Base-by-base conservation (phyloP, 2,113 vertebrate species). In the Butorides virescens region DNA sequence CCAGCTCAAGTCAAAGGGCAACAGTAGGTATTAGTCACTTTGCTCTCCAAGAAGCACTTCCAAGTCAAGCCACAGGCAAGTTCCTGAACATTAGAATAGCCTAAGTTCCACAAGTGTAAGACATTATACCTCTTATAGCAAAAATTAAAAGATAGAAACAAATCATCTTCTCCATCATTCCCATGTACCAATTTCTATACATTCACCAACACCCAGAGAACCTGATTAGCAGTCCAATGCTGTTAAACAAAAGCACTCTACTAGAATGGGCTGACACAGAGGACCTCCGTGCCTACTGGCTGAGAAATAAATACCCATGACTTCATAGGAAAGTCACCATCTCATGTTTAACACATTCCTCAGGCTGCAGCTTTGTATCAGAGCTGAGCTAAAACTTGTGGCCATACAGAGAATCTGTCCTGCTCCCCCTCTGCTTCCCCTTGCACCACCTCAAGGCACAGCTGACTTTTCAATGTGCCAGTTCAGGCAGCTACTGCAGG, bases 1-100 rank as follows among this genome's bases (percentile, higher is more conserved):
- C 17, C n/a, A 84, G 68, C 59, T 80, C 36, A 73, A 95, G 37
- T 56, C 66, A 44, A 44, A 91, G 47, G 78, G 62, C 73, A 96
- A 90, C 84, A 59, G 34, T 2, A 44, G 68, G 49, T 26, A 36
- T 85, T 77, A 74, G 74, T 77, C 82, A 79, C 63, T 14, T 8
- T 29, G 71, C 39, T 66, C 39, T 61, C 53, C 34, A 32, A 29
- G 26, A 46, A 86, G 75, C 61, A 73, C 42, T 91, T 61, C 46
- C 70, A 58, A 50, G n/a, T 13, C 23, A 25, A 86, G 80, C 49
- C 70, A 82, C 46, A 66, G 16, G 23, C 59, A 78, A 47, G 56
- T 2, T 53, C 52, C 32, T n/a, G 27, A 67, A 53, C 3, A 0
- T 50, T 22, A 44, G 34, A 59, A 50, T 1, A 61, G 65, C 46